Conservation (phyloP, 2,888 invertebrate genomes). For the Drosophila lutescens region DNA sequence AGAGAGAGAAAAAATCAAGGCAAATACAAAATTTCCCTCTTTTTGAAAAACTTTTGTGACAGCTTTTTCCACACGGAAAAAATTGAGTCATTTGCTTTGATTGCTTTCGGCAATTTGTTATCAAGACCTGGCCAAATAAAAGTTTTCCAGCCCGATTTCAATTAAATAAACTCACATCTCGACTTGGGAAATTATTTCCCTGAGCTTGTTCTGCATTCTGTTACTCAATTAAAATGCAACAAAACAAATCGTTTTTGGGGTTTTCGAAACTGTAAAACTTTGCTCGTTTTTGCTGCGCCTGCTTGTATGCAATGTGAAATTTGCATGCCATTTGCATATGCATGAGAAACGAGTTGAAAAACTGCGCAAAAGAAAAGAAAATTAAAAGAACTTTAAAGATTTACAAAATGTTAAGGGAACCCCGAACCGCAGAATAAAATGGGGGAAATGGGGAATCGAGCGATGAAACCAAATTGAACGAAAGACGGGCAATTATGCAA, state of each 20-base stretch:
- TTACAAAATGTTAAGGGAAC: slow-evolving; percentile 45
- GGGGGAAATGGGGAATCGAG: slow-evolving; percentile 17
- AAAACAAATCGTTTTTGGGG: slow-evolving; percentile 40
- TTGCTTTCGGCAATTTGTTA: slow-evolving; percentile 29
- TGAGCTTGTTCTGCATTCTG: slow-evolving; percentile 36
- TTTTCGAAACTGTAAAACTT: slow-evolving; percentile 11
- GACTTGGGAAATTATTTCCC: slow-evolving; percentile 14
- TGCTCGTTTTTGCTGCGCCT: slow-evolving; percentile 56
- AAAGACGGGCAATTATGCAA: slow-evolving; percentile 74
- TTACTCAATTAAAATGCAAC: slow-evolving; percentile 59
- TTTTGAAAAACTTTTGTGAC: slow-evolving; percentile 43
- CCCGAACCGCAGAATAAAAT: slow-evolving; percentile 14
- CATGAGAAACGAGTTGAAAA: slow-evolving; percentile 54
- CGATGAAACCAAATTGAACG: slow-evolving; percentile 62
- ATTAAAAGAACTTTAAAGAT: slow-evolving; percentile 58
- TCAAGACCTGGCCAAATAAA: slow-evolving; percentile 25
- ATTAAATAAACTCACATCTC: slow-evolving; percentile 41
- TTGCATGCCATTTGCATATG: slow-evolving; percentile 77
- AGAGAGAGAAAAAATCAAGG: slow-evolving; percentile 16
- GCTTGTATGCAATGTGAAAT: slow-evolving; percentile 62
- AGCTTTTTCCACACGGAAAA: neutral
- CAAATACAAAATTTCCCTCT: slow-evolving; percentile 45
- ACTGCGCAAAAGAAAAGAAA: slow-evolving; percentile 5
- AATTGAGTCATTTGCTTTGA: slow-evolving; percentile 63
- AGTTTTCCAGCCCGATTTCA: slow-evolving; percentile 38